A percentile compares a stretch with the other conserved stretches of the same genome.
Conservation (phyloP, 2,888 invertebrate genomes). For the Meiosimyza decipiens region DNA sequence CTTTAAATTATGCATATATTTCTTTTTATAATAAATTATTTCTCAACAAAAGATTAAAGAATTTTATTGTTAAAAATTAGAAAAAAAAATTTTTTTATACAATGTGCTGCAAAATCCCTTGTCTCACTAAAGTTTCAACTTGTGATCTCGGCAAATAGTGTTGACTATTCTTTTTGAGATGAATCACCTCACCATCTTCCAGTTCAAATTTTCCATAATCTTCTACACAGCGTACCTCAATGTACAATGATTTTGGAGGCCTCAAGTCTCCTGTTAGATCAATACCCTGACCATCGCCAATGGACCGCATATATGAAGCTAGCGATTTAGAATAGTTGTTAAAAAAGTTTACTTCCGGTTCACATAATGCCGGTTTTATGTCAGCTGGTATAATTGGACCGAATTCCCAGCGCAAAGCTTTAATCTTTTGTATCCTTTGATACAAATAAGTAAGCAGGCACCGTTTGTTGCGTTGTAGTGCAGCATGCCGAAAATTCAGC, state of each 20-base stretch:
- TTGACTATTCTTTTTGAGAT: constrained; percentile 89
- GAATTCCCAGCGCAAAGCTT: constrained; percentile 94
- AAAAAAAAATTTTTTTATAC: too few species aligned
- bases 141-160: constrained; percentile 89
- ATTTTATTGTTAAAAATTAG: too few species aligned
- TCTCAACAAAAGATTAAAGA: too few species aligned
- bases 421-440: constrained; percentile 82
- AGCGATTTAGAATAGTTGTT: constrained; percentile 86
- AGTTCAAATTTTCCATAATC: constrained; percentile 96
- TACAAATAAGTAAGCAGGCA: constrained; percentile 87
- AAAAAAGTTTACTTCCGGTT: constrained; percentile 89
- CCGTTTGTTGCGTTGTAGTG: constrained; percentile 87
- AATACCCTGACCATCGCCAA: constrained; percentile 84
- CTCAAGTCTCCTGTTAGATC: constrained; percentile 89
- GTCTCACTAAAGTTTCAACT: constrained; percentile 90
- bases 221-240: constrained; percentile 89
- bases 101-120: constrained; percentile 87
- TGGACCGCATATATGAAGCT: constrained; percentile 88
- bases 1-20: too few species aligned
- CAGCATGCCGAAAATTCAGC: constrained; percentile 85
- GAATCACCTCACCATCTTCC: constrained; percentile 90
- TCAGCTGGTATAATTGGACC: constrained; percentile 91
- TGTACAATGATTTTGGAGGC: constrained; percentile 91
- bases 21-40: too few species aligned
- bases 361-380: constrained; percentile 81